phyloP scores from a whole-genome alignment of 2,113 vertebrate genomes.

The Lepus americanus region DNA sequence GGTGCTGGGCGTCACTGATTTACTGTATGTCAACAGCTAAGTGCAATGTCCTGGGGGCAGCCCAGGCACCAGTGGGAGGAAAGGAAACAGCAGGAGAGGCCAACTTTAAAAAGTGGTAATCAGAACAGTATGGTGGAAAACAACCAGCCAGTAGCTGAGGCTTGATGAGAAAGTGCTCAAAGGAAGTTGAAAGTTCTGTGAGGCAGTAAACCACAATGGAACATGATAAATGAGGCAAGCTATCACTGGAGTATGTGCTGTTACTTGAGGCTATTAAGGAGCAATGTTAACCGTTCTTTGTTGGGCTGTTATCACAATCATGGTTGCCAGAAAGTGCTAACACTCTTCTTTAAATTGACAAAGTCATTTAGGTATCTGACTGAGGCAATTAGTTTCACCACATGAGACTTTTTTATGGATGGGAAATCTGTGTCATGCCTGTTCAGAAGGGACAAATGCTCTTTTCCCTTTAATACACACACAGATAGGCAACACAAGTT shows the following conservation, averaged over 20 bases:
- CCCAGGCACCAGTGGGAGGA: slow-evolving; percentile 79
- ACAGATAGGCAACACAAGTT: slow-evolving; percentile 4
- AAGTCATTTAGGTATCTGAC: slow-evolving; percentile 74
- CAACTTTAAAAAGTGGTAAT: slow-evolving; percentile 85
- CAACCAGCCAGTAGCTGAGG: slow-evolving; percentile 88
- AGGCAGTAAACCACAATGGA: slow-evolving; percentile 88
- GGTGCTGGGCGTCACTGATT: not conserved
- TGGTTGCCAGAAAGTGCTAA: slow-evolving; percentile 66
- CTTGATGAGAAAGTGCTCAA: slow-evolving; percentile 83
- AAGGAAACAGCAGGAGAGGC: slow-evolving; percentile 85
- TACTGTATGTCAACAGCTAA: slow-evolving; percentile 69
- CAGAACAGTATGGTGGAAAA: slow-evolving; percentile 86
- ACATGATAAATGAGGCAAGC: slow-evolving; percentile 88
- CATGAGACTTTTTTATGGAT: not conserved
- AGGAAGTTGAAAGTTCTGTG: slow-evolving; percentile 85
- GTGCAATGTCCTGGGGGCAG: slow-evolving; percentile 64
- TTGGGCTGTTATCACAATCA: slow-evolving; percentile 62
- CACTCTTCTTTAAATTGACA: slow-evolving; percentile 33
- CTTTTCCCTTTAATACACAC: not conserved
- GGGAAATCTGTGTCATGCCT: slow-evolving; percentile 36
- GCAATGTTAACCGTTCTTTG: slow-evolving; percentile 9
- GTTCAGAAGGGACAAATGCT: slow-evolving; percentile 29
- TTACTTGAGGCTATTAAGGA: slow-evolving; percentile 88
- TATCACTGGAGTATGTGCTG: slow-evolving; percentile 88
- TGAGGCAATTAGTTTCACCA: slow-evolving; percentile 43